Conservation (phyloP, 2,888 invertebrate genomes). For the Vandiemenella viatica region DNA sequence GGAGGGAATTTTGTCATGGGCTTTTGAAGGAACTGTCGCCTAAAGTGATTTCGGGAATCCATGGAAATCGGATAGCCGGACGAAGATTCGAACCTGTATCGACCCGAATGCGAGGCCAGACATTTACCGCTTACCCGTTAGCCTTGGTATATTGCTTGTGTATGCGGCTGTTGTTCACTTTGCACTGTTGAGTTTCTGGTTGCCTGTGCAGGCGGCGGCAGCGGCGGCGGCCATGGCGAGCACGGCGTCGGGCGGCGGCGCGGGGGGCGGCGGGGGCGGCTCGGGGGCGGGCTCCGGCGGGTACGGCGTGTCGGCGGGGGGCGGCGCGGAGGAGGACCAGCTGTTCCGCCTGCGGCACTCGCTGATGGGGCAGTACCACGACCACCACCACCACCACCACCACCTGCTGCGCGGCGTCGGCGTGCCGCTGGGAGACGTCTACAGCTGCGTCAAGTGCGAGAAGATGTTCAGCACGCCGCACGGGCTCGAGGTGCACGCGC, state of each 20-base stretch:
- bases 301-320: constrained; percentile 22
- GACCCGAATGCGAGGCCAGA: too few species aligned
- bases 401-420: constrained; percentile 30
- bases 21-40: too few species aligned
- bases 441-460: constrained; percentile 91
- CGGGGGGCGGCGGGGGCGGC: constrained; percentile 21
- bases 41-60: too few species aligned
- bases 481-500: constrained; percentile 90
- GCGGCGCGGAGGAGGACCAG: too few species aligned
- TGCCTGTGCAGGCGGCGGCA: constrained; percentile 1
- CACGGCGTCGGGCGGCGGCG: constrained; percentile 21
- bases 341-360: constrained; percentile 7
- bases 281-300: too few species aligned
- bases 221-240: constrained; percentile 31
- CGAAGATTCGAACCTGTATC: too few species aligned
- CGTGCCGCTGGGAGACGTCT: constrained; percentile 63
- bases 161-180: too few species aligned
- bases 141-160: too few species aligned
- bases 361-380: constrained; percentile 20
- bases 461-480: constrained; percentile 97
- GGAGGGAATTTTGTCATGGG: too few species aligned
- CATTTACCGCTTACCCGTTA: too few species aligned
- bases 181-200: too few species aligned
- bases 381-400: constrained; percentile 34
- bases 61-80: too few species aligned